Conservation (phyloP, 2,113 vertebrate genomes). For the Morone chrysops region DNA sequence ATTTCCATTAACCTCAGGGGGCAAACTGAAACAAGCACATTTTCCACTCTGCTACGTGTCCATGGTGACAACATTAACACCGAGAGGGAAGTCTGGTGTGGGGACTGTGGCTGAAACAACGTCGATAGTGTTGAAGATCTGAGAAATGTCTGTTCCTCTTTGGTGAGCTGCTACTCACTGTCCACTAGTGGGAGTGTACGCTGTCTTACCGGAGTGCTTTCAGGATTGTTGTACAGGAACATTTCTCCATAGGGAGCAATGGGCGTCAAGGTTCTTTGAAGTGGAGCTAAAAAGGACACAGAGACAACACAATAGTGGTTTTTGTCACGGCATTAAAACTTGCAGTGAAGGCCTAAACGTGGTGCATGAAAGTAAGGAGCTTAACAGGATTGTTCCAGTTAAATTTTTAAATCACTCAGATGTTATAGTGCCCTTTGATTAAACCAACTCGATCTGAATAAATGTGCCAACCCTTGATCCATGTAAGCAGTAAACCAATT, state of each 20-base stretch:
- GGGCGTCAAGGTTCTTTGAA: conserved; percentile 77
- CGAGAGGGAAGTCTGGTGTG: conserved; percentile 27
- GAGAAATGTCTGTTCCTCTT: conserved; percentile 71
- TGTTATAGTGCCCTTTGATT: conserved; percentile 63
- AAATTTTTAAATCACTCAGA: conserved; percentile 51
- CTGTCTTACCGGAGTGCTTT: conserved; percentile 84
- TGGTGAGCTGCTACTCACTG: conserved; percentile 47
- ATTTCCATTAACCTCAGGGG: conserved; percentile 78
- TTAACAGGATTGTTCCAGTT: conserved; percentile 58
- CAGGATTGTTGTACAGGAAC: conserved; percentile 86
- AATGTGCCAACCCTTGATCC: conserved; percentile 55
- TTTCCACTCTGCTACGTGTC: conserved; percentile 46
- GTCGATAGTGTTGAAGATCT: conserved; percentile 49
- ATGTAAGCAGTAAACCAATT: conserved; percentile 53
- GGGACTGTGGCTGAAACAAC: conserved; percentile 25
- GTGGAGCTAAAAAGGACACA: conserved; percentile 70
- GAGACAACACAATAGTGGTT: conserved; percentile 47
- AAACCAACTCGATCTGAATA: conserved; percentile 60
- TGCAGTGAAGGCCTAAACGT: conserved; percentile 37
- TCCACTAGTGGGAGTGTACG: conserved; percentile 26
- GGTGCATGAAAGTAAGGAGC: conserved; percentile 42
- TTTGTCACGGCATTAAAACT: conserved; percentile 33
- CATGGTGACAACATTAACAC: conserved; percentile 40
- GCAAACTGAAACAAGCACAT: conserved; percentile 60
- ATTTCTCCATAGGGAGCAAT: conserved; percentile 93